Evolutionary conservation across 2,113 vertebrate genomes (phyloP), one percentile per base, ranked within the genome.

Genomic region (Myotis davidii): DNA sequence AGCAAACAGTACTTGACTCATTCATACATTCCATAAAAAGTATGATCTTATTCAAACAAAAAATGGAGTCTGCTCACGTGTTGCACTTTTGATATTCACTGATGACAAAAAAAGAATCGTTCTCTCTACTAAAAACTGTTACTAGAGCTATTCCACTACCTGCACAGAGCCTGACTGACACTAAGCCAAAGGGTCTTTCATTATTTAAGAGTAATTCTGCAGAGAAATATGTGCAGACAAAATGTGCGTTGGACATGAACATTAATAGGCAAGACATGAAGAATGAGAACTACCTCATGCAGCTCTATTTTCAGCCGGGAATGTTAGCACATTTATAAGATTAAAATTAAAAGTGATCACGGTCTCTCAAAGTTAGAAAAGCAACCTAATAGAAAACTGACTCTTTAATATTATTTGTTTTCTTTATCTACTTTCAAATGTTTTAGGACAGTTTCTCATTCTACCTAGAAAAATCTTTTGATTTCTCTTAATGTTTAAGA

Each of bases 251-350:
- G 37, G 72, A 82, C 42, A 90, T 16, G 42, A 34, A 78, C 0
- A 64, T 29, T 73, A 91, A 81, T 0, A 89, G 78, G 23, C 29
- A 14, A 56, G 85, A 94, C 45, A 69, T 5, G 67, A 70, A 94
- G 74, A 48, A 8, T 23, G 34, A 76, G 76, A 85, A 87, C 25
- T 81, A 2, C 17, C 29, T 77, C 54, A 83, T 73, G 65, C 32
- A 94, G 0, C 50, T 84, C 52, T 64, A 72, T 85, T 88, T 56
- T 93, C 34, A 64, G 76, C 52, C 9, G 45, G 37, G 65, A 96
- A 93, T 87, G 65, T 94, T 94, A 48, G 95, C 90, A 97, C 32
- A 94, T 95, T 96, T 96, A 93, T 48, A 94, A 83, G 77, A 97
- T 92, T 96, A 96, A 78, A 88, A 82, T 18, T 9, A 34, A 23